These are phyloP conservation scores for Acanthaster planci DNA, from an alignment of 35 echinoderm and acorn worm genomes.

Conservation along the genomic window DNA sequence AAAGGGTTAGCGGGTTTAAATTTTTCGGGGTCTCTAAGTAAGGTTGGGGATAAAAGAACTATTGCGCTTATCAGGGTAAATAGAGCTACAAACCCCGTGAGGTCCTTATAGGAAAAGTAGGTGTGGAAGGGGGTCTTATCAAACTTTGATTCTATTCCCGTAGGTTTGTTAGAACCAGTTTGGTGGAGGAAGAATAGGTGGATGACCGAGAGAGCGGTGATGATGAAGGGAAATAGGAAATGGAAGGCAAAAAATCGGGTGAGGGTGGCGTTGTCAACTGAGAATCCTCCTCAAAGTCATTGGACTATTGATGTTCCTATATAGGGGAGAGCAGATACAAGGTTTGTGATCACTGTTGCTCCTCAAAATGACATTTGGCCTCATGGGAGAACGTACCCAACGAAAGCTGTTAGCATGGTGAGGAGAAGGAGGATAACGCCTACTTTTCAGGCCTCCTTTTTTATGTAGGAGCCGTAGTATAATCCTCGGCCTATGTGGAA, in stretches of 20 bases:
- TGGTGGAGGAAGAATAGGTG: constrained; percentile 76
- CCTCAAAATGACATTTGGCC: constrained; percentile 93
- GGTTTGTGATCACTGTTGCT: constrained; percentile 83
- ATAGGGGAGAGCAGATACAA: constrained; percentile 72
- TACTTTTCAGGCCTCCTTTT: constrained; percentile 56
- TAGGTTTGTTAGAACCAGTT: constrained; percentile 74
- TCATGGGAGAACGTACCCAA: constrained; percentile 76
- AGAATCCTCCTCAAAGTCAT: constrained; percentile 83
- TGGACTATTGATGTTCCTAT: constrained; percentile 53
- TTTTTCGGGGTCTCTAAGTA: constrained; percentile 73
- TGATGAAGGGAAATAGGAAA: constrained; percentile 77
- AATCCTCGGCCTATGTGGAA: constrained; percentile 80
- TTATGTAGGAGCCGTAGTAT: constrained; percentile 78
- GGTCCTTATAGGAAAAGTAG: constrained; percentile 72
- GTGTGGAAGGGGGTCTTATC: constrained; percentile 71
- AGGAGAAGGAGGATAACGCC: constrained; percentile 65
- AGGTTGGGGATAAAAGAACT: constrained; percentile 46
- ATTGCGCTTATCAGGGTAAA: neutral
- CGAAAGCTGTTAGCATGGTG: constrained; percentile 67
- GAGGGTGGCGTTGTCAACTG: constrained; percentile 74
- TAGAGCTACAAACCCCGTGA: constrained; percentile 51
- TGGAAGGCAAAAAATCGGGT: constrained; percentile 80
- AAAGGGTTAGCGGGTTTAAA: constrained; percentile 72
- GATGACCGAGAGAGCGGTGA: constrained; percentile 48
- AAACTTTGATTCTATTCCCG: constrained; percentile 39